phyloP scores from a whole-genome alignment of 2,797 vertebrate species.

The Lepus townsendii region DNA sequence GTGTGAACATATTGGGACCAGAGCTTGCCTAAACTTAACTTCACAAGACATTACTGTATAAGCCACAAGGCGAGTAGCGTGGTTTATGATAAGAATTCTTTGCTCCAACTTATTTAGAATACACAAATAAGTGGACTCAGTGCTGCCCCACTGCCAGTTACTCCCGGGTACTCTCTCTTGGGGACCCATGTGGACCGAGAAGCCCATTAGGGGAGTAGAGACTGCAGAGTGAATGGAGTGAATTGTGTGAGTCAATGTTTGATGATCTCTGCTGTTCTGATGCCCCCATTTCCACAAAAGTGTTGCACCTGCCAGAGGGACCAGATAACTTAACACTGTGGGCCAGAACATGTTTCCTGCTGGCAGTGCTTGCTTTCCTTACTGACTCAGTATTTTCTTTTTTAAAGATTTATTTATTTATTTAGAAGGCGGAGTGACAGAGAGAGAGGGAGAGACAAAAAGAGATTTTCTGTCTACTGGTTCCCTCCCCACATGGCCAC shows the following conservation, averaged over 20 bases:
- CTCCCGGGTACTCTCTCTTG: not conserved
- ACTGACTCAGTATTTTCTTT: not conserved
- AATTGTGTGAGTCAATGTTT: not conserved
- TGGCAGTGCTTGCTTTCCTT: not conserved
- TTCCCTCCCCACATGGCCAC: too few relatives aligned
- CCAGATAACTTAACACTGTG: not conserved
- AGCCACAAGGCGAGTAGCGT: not conserved
- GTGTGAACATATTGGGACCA: slow-evolving; percentile 17
- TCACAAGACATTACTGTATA: not conserved
- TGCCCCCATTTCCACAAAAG: not conserved
- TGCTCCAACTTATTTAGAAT: slow-evolving; percentile 31
- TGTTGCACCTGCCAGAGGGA: not conserved
- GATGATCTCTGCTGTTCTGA: not conserved
- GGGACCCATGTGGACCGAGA: slow-evolving; percentile 16
- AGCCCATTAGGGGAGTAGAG: not conserved
- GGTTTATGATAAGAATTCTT: not conserved
- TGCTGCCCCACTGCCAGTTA: not conserved
- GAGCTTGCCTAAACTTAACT: not conserved
- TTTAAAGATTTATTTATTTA: too few relatives aligned
- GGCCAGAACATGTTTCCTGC: not conserved
- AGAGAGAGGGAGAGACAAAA: too few relatives aligned
- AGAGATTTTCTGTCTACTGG: too few relatives aligned
- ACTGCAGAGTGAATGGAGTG: not conserved
- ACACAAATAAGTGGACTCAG: not conserved
- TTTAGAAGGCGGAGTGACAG: too few relatives aligned